Evolutionary conservation across 1,140 invertebrate genomes (phyloP).

Genomic region (Drosophila pruinosa): DNA sequence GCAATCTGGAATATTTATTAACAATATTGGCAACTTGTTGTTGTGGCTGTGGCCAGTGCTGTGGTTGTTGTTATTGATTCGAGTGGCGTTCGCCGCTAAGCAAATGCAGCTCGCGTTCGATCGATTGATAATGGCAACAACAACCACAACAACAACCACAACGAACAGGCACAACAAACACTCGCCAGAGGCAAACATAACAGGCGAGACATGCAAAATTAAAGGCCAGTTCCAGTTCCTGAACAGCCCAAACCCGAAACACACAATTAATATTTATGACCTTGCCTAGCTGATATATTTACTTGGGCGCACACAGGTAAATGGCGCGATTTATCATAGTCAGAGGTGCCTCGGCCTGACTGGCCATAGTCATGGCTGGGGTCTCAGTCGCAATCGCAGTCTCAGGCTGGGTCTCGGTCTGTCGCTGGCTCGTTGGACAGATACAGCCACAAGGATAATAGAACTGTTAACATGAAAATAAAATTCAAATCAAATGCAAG

Average conservation of each 20-base stretch:
- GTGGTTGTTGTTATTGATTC: conserved; percentile 45
- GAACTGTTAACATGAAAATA: conserved; percentile 79
- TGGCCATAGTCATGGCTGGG: too few species aligned
- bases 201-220: conserved; percentile 52
- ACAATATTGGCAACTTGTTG: conserved; percentile 55
- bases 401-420: neutral
- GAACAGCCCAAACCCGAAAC: conserved; percentile 36
- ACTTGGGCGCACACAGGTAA: conserved; percentile 77
- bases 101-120: conserved; percentile 78
- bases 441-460: conserved; percentile 77
- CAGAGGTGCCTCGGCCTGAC: conserved; percentile 1
- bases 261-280: conserved; percentile 81
- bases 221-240: conserved; percentile 44
- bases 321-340: conserved; percentile 76
- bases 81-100: conserved; percentile 59
- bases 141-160: conserved; percentile 29
- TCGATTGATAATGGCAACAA: conserved; percentile 76
- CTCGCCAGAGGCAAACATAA: conserved; percentile 58
- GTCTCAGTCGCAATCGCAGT: neutral
- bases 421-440: conserved; percentile 12
- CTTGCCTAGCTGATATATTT: conserved; percentile 78
- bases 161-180: conserved; percentile 39
- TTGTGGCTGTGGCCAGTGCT: conserved; percentile 24
- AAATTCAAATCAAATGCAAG: conserved; percentile 69
- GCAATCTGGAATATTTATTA: conserved; percentile 76